Base-by-base conservation (phyloP, 2,113 vertebrate genomes). In the Saimiri boliviensis region DNA sequence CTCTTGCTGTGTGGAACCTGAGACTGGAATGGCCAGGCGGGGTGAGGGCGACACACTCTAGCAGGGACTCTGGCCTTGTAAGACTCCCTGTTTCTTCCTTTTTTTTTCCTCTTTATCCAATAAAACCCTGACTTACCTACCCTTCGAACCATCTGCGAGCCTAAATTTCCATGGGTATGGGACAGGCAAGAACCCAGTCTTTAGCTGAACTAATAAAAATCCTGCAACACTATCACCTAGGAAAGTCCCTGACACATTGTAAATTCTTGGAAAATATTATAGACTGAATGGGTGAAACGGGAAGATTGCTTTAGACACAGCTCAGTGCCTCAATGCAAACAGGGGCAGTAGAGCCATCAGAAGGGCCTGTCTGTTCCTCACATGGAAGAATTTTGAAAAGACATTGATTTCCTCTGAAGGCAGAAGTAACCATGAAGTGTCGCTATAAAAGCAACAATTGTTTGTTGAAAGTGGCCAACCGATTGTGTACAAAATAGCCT, bases 221-320 rank as follows among this genome's bases (percentile, higher is more conserved):
- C 60, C 27, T 63, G 60, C 60, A 30, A 30, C 27, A 63, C 60
- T 63, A 9, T 54, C 19, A 42, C 45, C 60, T 68, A 58, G 66
- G 42, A 80, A 88, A 49, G 14, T 83, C 11, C 6, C 42, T 74
- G 71, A 8, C 11, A 58, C 4, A 56, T 27, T 42, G 58, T 37
- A 77, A 94, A 56, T 71, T 76, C 56, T 91, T 80, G 74, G 84
- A 30, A 83, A 81, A 76, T 84, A 89, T 20, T 92, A 82, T 30
- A 40, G 12, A 89, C n/a, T 79, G 42, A 68, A 21, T 86, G 42
- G 40, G 68, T 27, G 27, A 82, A 95, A 83, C 16, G 47, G 54
- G 45, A 74, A 91, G 19, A 8, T 45, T 86, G 16, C 58, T 21
- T 63, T 37, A 12, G 6, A 66, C 49, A 16, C 52, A 93, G n/a